Conservation (phyloP, 2,797 vertebrate genomes). For the Paratrypauchen microcephalus region DNA sequence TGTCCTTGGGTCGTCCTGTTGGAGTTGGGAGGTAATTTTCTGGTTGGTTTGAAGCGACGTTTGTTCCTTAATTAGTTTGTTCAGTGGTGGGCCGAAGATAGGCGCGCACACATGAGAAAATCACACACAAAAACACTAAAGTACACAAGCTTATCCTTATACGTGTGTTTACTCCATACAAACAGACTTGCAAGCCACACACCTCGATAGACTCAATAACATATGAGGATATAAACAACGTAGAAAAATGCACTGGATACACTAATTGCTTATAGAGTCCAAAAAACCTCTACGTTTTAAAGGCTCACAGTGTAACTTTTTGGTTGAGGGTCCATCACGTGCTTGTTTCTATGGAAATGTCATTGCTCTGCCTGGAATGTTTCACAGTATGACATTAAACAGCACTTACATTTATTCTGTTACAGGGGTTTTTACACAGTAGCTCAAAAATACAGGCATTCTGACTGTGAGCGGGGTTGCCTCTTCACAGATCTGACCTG, state of each 20-base stretch:
- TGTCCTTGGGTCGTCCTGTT: constrained; percentile 78
- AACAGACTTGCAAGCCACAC: not conserved
- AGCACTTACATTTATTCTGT: too few relatives aligned
- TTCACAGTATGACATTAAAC: too few relatives aligned
- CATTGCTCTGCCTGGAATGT: not conserved
- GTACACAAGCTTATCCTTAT: constrained; percentile 10
- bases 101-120: constrained; percentile 49
- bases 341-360: not conserved
- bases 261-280: not conserved
- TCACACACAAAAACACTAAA: constrained; percentile 9
- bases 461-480: too few relatives aligned
- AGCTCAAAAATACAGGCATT: too few relatives aligned
- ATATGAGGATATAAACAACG: not conserved
- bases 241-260: not conserved
- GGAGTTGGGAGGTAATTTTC: constrained; percentile 82
- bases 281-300: not conserved
- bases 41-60: constrained; percentile 83
- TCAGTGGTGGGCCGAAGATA: constrained; percentile 69
- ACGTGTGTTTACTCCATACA: constrained; percentile 5
- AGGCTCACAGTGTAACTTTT: too few relatives aligned
- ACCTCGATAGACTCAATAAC: not conserved
- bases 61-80: constrained; percentile 83
- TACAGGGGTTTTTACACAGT: too few relatives aligned
- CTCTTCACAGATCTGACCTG: too few relatives aligned
- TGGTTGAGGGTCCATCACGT: too few relatives aligned